phyloP scores from a whole-genome alignment of 2,888 invertebrate species.

The Lagria hirta region DNA sequence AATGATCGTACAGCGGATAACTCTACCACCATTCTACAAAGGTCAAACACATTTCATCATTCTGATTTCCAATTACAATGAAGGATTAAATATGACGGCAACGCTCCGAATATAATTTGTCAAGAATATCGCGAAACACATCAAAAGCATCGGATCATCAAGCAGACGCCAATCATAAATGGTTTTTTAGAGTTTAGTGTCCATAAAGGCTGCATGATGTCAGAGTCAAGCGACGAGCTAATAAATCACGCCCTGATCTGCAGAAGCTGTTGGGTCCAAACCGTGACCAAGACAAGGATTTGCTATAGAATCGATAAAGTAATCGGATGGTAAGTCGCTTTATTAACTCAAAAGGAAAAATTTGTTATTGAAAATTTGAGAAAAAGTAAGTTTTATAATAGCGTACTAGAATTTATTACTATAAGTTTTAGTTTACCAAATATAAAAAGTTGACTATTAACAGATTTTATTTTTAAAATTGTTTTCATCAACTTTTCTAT shows the following conservation, averaged over 20 bases:
- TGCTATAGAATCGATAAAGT: constrained; percentile 26
- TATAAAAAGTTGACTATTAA: no score
- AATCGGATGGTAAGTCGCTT: constrained; percentile 27
- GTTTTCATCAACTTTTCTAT: no score
- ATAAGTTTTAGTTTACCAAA: no score
- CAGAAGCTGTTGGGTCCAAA: constrained; percentile 20
- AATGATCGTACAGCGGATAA: no score
- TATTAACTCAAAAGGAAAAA: constrained; percentile 19
- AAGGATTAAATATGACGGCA: constrained; percentile 13
- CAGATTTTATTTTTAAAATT: no score
- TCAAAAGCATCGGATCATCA: constrained; percentile 34
- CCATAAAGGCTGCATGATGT: constrained; percentile 45
- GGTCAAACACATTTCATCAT: no score
- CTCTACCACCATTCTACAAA: no score
- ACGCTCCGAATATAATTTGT: constrained; percentile 16
- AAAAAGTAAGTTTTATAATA: no score
- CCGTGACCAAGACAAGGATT: constrained; percentile 27
- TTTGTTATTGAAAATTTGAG: constrained; percentile 11
- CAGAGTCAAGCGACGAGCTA: constrained; percentile 43
- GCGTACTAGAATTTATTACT: no score
- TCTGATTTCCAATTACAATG: constrained; percentile 25
- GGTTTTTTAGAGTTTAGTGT: constrained; percentile 43
- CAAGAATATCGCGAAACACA: constrained; percentile 11
- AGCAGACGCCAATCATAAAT: constrained; percentile 43
- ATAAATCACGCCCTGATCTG: constrained; percentile 35